phyloP scores from a whole-genome alignment of 2,888 invertebrate genomes.

The Lysandra bellargus region DNA sequence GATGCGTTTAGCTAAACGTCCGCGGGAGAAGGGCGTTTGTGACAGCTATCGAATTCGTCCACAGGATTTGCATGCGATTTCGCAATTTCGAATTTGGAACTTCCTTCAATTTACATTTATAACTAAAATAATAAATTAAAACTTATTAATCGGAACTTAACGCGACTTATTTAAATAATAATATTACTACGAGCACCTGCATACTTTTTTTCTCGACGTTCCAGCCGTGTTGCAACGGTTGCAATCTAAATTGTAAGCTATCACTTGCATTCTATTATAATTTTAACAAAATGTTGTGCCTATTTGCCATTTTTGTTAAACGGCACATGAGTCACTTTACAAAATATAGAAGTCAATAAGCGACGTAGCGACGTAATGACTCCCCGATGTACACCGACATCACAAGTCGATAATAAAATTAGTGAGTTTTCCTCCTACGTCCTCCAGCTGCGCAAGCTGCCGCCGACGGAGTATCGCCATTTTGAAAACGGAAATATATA shows the following conservation, averaged over 20 bases:
- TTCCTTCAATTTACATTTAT: neutral
- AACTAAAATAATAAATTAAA: no score
- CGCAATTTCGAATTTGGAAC: neutral
- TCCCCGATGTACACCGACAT: neutral
- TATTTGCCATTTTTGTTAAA: neutral
- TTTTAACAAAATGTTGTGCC: neutral
- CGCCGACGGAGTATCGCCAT: neutral
- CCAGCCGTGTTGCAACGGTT: no score
- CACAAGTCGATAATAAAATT: neutral
- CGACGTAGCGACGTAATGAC: neutral
- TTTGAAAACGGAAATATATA: no score
- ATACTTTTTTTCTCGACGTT: no score
- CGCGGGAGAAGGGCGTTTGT: neutral
- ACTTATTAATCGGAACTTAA: no score
- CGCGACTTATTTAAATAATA: no score
- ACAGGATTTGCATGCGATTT: conserved; percentile 6
- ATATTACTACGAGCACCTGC: no score
- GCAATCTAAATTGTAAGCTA: no score
- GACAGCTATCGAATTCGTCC: neutral
- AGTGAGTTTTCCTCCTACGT: neutral
- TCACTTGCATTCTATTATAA: neutral
- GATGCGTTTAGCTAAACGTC: conserved; percentile 31
- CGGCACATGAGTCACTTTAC: neutral
- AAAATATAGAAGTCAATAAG: conserved; percentile 4
- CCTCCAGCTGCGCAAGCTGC: neutral